Evolutionary conservation across 2,888 invertebrate species (phyloP), one percentile per base, ranked within the genome.

Genomic region (Euclidia mi): DNA sequence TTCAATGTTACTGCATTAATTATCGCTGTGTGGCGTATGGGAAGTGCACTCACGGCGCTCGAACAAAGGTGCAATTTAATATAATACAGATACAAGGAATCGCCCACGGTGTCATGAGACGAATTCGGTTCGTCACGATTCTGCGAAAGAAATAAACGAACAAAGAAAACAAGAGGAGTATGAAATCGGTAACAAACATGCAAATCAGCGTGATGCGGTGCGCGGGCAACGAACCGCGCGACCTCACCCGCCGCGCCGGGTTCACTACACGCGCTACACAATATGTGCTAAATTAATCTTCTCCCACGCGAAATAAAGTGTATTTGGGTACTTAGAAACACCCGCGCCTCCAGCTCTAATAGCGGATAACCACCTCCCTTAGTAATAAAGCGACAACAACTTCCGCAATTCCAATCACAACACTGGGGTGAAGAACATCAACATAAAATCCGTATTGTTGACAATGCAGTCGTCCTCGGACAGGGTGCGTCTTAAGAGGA

Each of bases 191-290:
- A 68, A 75, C 78, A 76, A 79, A 87, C 84, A 89, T 88, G 88
- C 88, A 90, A 90, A 87, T 87, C 84, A 81, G 75, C 76, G 76
- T 86, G 82, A 88, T 87, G 84, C 76, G 40, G 73, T 76, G 64
- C 69, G 69, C 81, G 88, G 84, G 56, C 88, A 72, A 80, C 81
- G 88, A 88, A 85, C 89, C 72, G 68, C 52, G 67, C 79, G 84
- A 85, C 84, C 84, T 78, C 76, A 66, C 58, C 48, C 34, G 40
- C 51, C 34, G 35, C 51, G 44, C 35, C 51, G 56, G 46, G 73
- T 69, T 52, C 62, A 62, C 59, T 63, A 65, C 48, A 64, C 66
- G 64, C 64, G 38, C 53, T 59, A 55, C 48, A 76, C 55, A 64
- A 71, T 77, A 71, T 55, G 20, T 25, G 63, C 53, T 51, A 65